phyloP scores from a whole-genome alignment of 2,113 vertebrate genomes.

The Glaucomys volans region DNA sequence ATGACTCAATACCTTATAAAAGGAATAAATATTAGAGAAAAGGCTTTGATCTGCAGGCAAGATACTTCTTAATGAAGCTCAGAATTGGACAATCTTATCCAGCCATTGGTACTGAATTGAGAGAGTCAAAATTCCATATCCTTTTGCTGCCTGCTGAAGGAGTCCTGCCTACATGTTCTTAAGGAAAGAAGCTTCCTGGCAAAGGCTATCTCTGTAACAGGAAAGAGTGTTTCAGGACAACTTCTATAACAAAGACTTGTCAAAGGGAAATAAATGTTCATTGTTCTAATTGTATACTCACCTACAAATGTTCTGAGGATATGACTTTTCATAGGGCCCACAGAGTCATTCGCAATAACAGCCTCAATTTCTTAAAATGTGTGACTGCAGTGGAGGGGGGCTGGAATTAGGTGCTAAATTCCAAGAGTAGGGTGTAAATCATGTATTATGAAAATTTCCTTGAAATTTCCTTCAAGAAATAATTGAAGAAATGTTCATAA shows the following conservation, averaged over 20 bases:
- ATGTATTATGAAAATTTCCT: neutral
- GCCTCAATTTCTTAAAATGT: neutral
- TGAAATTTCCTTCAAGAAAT: neutral
- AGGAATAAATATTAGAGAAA: neutral
- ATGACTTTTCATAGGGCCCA: neutral
- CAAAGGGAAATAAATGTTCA: neutral
- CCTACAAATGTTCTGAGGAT: neutral
- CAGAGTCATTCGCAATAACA: neutral
- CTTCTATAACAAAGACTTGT: neutral
- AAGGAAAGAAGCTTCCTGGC: neutral
- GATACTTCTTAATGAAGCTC: neutral
- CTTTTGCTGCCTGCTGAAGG: neutral
- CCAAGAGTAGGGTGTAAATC: slow-evolving; percentile 16
- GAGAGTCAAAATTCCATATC: neutral
- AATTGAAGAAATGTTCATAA: neutral
- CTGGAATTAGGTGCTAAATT: slow-evolving; percentile 10
- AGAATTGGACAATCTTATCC: neutral
- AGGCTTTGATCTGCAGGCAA: neutral
- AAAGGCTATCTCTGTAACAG: neutral
- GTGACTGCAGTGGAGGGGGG: neutral
- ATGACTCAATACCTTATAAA: neutral
- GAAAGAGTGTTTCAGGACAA: neutral
- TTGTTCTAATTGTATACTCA: neutral
- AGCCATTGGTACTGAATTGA: neutral
- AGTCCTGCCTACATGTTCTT: neutral